These are phyloP conservation scores for Palaemon carinicauda DNA, from an alignment of 1,140 invertebrate species.

Conservation along the genomic window DNA sequence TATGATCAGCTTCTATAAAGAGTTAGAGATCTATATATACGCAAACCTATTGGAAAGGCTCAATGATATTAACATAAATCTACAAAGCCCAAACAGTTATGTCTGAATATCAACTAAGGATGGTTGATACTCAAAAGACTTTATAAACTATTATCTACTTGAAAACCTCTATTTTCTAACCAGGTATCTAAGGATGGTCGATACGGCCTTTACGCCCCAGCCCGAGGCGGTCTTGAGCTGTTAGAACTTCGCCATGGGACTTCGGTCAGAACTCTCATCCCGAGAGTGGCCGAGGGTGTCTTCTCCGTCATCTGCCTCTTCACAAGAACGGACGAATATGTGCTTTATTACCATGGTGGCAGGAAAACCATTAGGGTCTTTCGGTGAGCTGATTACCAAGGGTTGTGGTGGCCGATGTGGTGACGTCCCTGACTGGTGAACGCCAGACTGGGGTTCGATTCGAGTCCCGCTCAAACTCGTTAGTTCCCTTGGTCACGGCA, in stretches of 20 bases:
- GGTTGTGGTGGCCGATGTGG: no score
- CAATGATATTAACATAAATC: no score
- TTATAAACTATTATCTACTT: no score
- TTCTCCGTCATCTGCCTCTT: conserved; percentile 95
- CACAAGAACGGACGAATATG: conserved; percentile 92
- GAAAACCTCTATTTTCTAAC: background rate
- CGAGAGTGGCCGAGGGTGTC: conserved; percentile 88
- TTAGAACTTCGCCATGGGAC: conserved; percentile 67
- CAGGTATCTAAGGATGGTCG: conserved; percentile 85
- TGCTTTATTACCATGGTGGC: conserved; percentile 95
- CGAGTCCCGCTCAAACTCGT: no score
- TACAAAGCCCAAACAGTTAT: no score
- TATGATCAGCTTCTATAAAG: conserved; percentile 67
- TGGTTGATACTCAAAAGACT: no score
- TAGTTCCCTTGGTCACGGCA: no score
- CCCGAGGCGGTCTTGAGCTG: conserved; percentile 89
- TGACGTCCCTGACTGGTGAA: no score
- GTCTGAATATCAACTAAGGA: no score
- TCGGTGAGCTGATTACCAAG: conserved; percentile 71
- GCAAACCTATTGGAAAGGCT: no score
- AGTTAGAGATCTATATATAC: conserved; percentile 62
- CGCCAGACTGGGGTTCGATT: no score
- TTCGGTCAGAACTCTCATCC: conserved; percentile 67
- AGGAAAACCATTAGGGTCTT: conserved; percentile 92
- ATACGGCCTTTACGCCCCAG: conserved; percentile 90